Conservation (phyloP, 2,888 invertebrate species). For the Trissolcus japonicus region DNA sequence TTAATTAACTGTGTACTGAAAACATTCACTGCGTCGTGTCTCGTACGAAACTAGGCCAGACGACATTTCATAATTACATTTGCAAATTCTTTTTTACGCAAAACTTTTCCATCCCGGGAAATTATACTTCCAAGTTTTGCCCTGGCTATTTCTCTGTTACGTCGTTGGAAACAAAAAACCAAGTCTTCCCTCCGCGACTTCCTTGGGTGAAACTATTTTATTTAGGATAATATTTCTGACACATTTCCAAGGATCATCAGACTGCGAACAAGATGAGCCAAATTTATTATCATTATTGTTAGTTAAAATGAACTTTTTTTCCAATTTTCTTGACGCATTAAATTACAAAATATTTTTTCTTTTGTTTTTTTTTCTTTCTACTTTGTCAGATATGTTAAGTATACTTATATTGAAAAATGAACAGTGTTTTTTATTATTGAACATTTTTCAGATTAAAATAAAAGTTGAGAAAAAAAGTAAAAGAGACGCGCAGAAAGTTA, state of each 20-base stretch:
- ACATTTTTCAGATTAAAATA: no score
- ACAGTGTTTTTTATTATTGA: no score
- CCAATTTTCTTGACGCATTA: no score
- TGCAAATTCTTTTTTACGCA: constrained; percentile 32
- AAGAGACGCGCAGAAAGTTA: constrained; percentile 3
- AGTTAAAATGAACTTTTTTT: no score
- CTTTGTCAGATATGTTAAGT: no score
- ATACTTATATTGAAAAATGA: no score
- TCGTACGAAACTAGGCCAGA: constrained; percentile 26
- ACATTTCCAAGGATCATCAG: no score
- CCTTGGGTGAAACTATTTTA: constrained; percentile 2
- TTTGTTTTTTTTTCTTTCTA: no score
- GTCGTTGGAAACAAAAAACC: constrained; percentile 2
- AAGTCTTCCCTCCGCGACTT: background rate
- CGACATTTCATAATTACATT: constrained; percentile 43
- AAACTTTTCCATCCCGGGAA: constrained; percentile 20
- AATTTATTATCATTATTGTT: no score
- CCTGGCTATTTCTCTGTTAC: constrained; percentile 19
- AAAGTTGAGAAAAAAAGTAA: background rate
- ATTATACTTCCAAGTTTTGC: constrained; percentile 35
- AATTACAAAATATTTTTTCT: no score
- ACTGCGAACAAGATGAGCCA: no score
- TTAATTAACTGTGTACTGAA: constrained; percentile 34
- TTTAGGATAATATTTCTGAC: background rate
- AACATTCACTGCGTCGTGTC: constrained; percentile 23